Evolutionary conservation across 2,888 invertebrate species (phyloP).

Genomic region (Calliscelio sp.): DNA sequence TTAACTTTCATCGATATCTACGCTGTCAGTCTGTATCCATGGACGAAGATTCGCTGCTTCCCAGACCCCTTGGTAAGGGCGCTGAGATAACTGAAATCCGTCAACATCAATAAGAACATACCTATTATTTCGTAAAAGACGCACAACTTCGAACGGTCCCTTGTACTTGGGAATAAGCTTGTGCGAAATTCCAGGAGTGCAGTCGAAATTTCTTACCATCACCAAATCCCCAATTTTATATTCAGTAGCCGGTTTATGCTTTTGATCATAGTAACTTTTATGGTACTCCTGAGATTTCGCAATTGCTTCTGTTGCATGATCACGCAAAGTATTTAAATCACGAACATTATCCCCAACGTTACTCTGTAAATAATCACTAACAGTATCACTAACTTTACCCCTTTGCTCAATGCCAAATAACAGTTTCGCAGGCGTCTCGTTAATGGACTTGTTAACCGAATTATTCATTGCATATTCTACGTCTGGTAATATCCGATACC

Average conservation of each 20-base stretch:
- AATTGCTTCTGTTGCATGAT: slow-evolving; percentile 58
- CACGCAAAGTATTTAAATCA: slow-evolving; percentile 56
- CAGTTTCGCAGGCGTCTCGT: slow-evolving; percentile 75
- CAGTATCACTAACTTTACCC: slow-evolving; percentile 71
- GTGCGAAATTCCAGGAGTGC: slow-evolving; percentile 65
- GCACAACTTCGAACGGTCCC: slow-evolving; percentile 69
- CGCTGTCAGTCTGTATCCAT: no score
- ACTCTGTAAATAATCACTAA: neutral
- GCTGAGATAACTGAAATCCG: no score
- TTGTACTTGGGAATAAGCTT: slow-evolving; percentile 74
- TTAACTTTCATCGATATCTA: no score
- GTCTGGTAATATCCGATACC: slow-evolving; percentile 50
- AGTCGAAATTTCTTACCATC: slow-evolving; percentile 72
- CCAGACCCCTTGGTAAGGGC: no score
- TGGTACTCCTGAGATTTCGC: slow-evolving; percentile 76
- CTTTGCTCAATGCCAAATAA: slow-evolving; percentile 78
- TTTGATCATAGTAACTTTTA: slow-evolving; percentile 75
- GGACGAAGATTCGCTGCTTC: no score
- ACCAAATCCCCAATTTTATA: slow-evolving; percentile 70
- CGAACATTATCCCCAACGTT: slow-evolving; percentile 45
- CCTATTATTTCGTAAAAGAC: slow-evolving; percentile 71
- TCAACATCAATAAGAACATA: no score
- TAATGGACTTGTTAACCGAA: slow-evolving; percentile 62
- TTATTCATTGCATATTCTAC: slow-evolving; percentile 71
- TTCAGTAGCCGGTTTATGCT: slow-evolving; percentile 70